Evolutionary conservation across 2,888 invertebrate species (phyloP).

Genomic region (Helobdella robusta): DNA sequence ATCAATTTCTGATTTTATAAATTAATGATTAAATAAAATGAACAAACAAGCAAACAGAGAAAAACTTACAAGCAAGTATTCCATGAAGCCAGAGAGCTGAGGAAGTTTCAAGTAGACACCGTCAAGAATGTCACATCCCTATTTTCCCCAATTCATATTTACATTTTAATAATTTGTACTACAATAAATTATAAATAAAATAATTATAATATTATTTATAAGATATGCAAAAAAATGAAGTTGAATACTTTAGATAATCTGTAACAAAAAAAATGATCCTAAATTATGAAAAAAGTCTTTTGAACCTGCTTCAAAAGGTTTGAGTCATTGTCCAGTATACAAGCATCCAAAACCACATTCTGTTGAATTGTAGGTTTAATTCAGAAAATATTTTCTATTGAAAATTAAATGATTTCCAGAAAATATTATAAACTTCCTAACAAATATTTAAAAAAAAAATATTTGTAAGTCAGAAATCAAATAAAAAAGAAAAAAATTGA

Average conservation of each 20-base stretch:
- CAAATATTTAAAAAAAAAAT: conserved; percentile 19
- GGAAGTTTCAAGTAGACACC: conserved; percentile 82
- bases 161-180: too few relatives aligned
- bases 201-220: background rate
- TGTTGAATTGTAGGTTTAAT: background rate
- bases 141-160: conserved; percentile 25
- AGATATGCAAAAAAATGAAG: background rate
- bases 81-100: conserved; percentile 71
- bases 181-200: background rate
- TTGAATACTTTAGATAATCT: too few relatives aligned
- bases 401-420: background rate
- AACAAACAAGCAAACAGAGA: conserved; percentile 2
- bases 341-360: conserved; percentile 80
- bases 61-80: conserved; percentile 67
- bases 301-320: conserved; percentile 65
- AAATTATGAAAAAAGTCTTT: background rate
- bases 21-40: too few relatives aligned
- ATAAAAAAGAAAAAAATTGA: background rate
- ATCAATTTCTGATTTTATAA: too few relatives aligned
- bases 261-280: background rate
- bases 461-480: background rate
- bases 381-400: background rate
- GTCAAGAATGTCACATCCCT: conserved; percentile 86
- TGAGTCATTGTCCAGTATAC: conserved; percentile 78
- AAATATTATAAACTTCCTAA: background rate